A percentile compares a stretch with the other conserved stretches of the same genome.
These are phyloP conservation scores for Sinotaia quadrata DNA, from an alignment of 2,888 invertebrate species.

Conservation along the genomic window DNA sequence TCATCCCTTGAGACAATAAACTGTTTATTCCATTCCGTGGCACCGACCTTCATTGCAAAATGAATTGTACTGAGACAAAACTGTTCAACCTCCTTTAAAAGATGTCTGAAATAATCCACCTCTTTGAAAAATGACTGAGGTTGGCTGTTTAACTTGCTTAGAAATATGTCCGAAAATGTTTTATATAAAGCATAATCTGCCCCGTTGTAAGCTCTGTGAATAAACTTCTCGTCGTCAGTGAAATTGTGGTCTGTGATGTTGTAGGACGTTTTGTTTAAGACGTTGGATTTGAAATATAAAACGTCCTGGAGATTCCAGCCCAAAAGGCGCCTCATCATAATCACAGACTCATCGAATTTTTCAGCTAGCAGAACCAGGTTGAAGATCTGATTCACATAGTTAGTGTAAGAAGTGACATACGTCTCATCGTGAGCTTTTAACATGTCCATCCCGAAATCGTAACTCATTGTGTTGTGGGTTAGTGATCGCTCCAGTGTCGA, in stretches of 20 bases:
- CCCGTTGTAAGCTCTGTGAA: not conserved
- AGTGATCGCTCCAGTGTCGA: not conserved
- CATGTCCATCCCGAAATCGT: constrained; percentile 28
- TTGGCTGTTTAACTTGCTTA: not conserved
- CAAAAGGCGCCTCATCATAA: constrained; percentile 42
- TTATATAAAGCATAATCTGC: not conserved
- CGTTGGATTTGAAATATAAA: constrained; percentile 27
- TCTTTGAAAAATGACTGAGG: not conserved
- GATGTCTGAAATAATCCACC: not conserved
- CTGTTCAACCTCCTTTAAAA: not conserved
- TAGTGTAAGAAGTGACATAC: constrained; percentile 20
- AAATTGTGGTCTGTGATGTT: not conserved
- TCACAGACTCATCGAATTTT: constrained; percentile 44
- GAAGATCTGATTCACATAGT: constrained; percentile 33
- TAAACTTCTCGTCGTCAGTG: not conserved
- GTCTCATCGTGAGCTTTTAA: constrained; percentile 9
- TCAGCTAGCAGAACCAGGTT: constrained; percentile 45
- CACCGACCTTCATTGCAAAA: not conserved
- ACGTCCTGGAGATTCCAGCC: constrained; percentile 46
- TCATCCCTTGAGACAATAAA: too few species aligned
- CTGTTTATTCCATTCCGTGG: not conserved
- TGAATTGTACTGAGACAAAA: not conserved
- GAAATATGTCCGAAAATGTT: not conserved
- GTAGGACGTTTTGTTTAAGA: not conserved
- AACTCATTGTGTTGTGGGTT: constrained; percentile 29